phyloP scores from a whole-genome alignment of 1,140 invertebrate species.

The Drosophila ogumai region DNA sequence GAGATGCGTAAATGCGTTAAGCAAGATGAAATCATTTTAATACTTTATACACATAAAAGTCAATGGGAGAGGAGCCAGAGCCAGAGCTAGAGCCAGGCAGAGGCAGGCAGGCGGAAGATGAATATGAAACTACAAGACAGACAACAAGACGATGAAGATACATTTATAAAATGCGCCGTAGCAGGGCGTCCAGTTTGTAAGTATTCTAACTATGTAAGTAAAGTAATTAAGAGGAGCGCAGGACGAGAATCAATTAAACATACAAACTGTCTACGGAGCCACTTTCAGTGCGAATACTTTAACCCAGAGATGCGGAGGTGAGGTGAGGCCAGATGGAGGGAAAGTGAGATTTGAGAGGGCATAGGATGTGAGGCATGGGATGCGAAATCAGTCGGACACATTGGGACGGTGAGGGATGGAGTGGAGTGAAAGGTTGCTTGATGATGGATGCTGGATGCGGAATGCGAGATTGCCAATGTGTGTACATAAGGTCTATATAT shows the following conservation, averaged over 20 bases:
- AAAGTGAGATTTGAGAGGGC: slow-evolving; percentile 30
- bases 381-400: slow-evolving; percentile 28
- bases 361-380: slow-evolving; percentile 10
- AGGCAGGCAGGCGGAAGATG: slow-evolving; percentile 22
- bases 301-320: slow-evolving; percentile 28
- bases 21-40: slow-evolving; percentile 81
- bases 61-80: slow-evolving; percentile 49
- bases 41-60: slow-evolving; percentile 82
- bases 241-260: slow-evolving; percentile 65
- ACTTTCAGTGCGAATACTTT: slow-evolving; percentile 63
- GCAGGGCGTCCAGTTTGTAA: slow-evolving; percentile 76
- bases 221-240: slow-evolving; percentile 66
- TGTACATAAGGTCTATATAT: slow-evolving; percentile 63
- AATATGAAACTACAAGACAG: slow-evolving; percentile 60
- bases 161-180: slow-evolving; percentile 66
- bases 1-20: slow-evolving; percentile 56
- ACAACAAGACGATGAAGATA: slow-evolving; percentile 63
- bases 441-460: slow-evolving; percentile 43
- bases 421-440: background rate
- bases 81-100: background rate
- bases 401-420: slow-evolving; percentile 17
- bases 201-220: slow-evolving; percentile 78
- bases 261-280: slow-evolving; percentile 41
- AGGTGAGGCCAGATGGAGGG: slow-evolving; percentile 7
- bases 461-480: slow-evolving; percentile 58